Evolutionary conservation across 2,888 invertebrate species (phyloP).

Genomic region (Coleophora flavipennella): DNA sequence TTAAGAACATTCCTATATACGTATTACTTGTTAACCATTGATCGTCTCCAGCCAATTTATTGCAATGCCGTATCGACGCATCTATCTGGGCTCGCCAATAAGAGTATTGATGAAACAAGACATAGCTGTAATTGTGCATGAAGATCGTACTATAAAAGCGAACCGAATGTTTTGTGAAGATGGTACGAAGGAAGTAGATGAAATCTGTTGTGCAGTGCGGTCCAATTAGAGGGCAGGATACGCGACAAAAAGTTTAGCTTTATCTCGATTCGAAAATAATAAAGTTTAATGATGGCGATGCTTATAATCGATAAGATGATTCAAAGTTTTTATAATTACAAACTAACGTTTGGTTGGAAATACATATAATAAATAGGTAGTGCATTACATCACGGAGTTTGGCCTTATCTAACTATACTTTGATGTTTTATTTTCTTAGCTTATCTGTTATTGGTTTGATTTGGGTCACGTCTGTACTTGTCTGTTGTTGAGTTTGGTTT

Average conservation of each 20-base stretch:
- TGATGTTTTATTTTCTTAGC: conserved; percentile 62
- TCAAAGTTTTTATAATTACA: no score
- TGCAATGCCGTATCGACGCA: conserved; percentile 41
- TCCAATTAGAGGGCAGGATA: no score
- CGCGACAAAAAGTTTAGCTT: no score
- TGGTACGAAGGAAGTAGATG: background rate
- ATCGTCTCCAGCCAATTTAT: conserved; percentile 55
- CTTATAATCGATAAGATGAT: no score
- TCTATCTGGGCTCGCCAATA: conserved; percentile 32
- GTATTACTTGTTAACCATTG: conserved; percentile 49
- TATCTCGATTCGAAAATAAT: no score
- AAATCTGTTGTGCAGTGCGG: no score
- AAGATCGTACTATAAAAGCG: conserved; percentile 15
- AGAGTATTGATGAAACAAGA: conserved; percentile 23
- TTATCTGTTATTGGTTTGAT: conserved; percentile 36
- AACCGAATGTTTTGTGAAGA: conserved; percentile 6
- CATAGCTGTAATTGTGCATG: conserved; percentile 16
- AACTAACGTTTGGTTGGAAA: no score
- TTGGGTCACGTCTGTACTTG: conserved; percentile 31
- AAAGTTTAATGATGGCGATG: no score
- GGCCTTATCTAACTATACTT: conserved; percentile 31
- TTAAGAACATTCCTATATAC: conserved; percentile 12
- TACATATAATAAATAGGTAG: no score
- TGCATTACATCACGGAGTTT: no score
- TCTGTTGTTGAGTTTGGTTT: conserved; percentile 7